phyloP scores from a whole-genome alignment of 2,888 invertebrate species.

The Osedax fenrisi region DNA sequence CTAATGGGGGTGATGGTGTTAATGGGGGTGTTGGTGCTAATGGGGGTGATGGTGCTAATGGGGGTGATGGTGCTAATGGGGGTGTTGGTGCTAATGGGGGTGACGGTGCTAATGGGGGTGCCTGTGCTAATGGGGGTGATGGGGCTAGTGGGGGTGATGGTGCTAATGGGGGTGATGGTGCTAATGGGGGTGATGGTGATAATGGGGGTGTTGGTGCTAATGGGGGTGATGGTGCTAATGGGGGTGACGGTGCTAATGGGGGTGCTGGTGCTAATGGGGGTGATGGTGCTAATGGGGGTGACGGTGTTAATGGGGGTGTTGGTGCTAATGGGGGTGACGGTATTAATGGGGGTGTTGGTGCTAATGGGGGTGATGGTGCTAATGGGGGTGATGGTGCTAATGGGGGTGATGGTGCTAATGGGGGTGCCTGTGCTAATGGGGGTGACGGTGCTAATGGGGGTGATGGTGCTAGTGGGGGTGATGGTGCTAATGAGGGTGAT shows the following conservation, averaged over 20 bases:
- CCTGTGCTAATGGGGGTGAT: background rate
- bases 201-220: background rate
- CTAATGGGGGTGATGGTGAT: background rate
- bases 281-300: conserved; percentile 4
- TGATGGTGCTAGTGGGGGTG: background rate
- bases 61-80: background rate
- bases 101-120: background rate
- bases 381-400: background rate
- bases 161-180: background rate
- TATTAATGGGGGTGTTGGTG: background rate
- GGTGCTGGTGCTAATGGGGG: background rate
- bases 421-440: background rate
- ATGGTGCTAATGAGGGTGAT: background rate
- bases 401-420: background rate
- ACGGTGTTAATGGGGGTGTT: background rate
- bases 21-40: background rate
- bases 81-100: background rate
- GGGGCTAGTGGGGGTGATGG: background rate
- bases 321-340: background rate
- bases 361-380: background rate
- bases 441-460: background rate
- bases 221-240: background rate
- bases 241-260: background rate
- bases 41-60: conserved; percentile 13
- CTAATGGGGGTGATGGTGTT: background rate